phyloP scores from a whole-genome alignment of 2,797 vertebrate genomes.

The Bradypodion pumilum region DNA sequence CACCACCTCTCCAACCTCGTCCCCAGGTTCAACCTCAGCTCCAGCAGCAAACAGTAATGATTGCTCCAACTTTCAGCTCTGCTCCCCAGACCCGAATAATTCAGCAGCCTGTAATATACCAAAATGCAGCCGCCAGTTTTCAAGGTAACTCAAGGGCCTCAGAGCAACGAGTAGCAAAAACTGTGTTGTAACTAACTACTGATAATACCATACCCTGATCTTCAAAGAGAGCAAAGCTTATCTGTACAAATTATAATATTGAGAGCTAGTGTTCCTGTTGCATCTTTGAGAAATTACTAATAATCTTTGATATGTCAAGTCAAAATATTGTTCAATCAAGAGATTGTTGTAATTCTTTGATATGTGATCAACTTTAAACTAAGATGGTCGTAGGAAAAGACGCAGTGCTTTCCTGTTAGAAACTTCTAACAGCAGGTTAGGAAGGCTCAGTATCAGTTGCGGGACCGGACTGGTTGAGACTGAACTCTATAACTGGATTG shows the following conservation, averaged over 20 bases:
- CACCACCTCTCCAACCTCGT: conserved; percentile 78
- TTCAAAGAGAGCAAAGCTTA: not conserved
- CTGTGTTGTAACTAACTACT: not conserved
- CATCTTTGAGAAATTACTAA: not conserved
- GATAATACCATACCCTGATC: not conserved
- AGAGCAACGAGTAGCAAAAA: not conserved
- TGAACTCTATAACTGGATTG: not conserved
- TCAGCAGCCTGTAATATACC: conserved; percentile 93
- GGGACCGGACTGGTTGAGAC: not conserved
- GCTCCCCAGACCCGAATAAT: conserved; percentile 89
- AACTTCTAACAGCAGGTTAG: too few species aligned
- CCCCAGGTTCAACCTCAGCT: conserved; percentile 83
- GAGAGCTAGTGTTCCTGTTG: fast-evolving
- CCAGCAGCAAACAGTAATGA: conserved; percentile 93
- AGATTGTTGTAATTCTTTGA: too few species aligned
- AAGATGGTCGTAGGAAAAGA: too few species aligned
- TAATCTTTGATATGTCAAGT: not conserved
- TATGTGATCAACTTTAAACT: too few species aligned
- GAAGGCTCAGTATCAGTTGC: fast-evolving
- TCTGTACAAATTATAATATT: not conserved
- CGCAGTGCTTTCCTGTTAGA: too few species aligned
- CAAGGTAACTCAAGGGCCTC: conserved; percentile 80
- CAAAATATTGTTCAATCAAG: too few species aligned
- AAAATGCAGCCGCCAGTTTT: conserved; percentile 87
- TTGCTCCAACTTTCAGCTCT: conserved; percentile 83